These are phyloP conservation scores for Sphaerophoria rueppellii DNA, from an alignment of 2,888 invertebrate species.

Conservation along the genomic window DNA sequence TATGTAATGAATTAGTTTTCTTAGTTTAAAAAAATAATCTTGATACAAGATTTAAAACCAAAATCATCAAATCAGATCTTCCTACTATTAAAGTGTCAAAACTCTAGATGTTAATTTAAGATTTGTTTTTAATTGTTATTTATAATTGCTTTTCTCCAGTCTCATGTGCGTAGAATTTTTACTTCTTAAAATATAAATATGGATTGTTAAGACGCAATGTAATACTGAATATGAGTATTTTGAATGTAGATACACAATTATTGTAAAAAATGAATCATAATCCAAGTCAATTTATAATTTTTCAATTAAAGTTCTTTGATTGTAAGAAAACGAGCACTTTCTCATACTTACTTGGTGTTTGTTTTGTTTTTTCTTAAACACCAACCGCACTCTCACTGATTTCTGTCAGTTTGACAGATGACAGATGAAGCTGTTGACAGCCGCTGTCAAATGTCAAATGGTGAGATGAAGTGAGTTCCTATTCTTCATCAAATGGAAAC, in stretches of 20 bases:
- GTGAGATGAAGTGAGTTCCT: constrained; percentile 20
- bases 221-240: constrained; percentile 26
- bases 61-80: constrained; percentile 66
- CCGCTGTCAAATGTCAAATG: constrained; percentile 2
- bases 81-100: constrained; percentile 67
- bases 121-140: background rate
- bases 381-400: constrained; percentile 11
- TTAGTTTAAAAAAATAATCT: constrained; percentile 17
- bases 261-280: constrained; percentile 19
- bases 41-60: constrained; percentile 37
- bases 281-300: constrained; percentile 70
- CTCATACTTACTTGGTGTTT: constrained; percentile 20
- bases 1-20: constrained; percentile 40
- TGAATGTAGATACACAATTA: constrained; percentile 28
- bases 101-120: constrained; percentile 37
- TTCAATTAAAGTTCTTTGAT: constrained; percentile 37
- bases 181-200: background rate
- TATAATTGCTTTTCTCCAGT: constrained; percentile 5
- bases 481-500: background rate
- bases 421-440: background rate
- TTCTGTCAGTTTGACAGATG: background rate
- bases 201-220: constrained; percentile 17
- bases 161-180: constrained; percentile 6
- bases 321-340: constrained; percentile 14
- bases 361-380: background rate